Evolutionary conservation across 2,888 invertebrate species (phyloP).

Genomic region (Nycteola revayana): DNA sequence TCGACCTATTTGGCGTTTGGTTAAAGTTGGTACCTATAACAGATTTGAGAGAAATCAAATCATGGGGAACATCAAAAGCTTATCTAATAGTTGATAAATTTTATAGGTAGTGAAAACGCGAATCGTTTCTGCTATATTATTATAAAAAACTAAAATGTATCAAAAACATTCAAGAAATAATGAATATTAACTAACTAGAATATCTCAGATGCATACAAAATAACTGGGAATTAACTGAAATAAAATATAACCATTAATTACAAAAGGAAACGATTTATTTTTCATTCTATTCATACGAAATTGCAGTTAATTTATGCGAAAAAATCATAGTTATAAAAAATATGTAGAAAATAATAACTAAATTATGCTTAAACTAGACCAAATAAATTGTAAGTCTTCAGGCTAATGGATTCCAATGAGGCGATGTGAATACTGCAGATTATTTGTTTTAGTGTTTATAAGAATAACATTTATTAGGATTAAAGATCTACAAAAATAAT

Average conservation of each 20-base stretch:
- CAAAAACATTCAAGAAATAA: no score
- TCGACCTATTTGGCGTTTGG: no score
- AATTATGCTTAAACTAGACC: constrained; percentile 61
- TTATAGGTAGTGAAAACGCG: no score
- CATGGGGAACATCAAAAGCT: no score
- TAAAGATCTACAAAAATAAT: constrained; percentile 57
- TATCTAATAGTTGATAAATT: no score
- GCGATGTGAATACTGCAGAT: constrained; percentile 16
- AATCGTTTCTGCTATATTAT: no score
- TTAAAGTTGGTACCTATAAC: no score
- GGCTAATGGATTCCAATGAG: constrained; percentile 23
- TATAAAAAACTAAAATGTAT: no score
- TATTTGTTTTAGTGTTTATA: neutral
- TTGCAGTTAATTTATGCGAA: constrained; percentile 55
- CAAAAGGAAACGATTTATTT: constrained; percentile 72
- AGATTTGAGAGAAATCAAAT: no score
- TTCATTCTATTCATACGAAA: constrained; percentile 61
- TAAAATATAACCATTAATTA: constrained; percentile 43
- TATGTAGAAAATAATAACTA: constrained; percentile 56
- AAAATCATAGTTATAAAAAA: constrained; percentile 61
- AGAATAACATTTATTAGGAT: constrained; percentile 10
- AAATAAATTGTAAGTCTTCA: constrained; percentile 32
- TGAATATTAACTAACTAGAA: no score
- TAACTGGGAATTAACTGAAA: constrained; percentile 21
- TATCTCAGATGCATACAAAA: no score